Percentiles rank a stretch among this genome's conserved stretches.
Conservation (phyloP, 1,140 invertebrate genomes). For the Penaeus vannamei region DNA sequence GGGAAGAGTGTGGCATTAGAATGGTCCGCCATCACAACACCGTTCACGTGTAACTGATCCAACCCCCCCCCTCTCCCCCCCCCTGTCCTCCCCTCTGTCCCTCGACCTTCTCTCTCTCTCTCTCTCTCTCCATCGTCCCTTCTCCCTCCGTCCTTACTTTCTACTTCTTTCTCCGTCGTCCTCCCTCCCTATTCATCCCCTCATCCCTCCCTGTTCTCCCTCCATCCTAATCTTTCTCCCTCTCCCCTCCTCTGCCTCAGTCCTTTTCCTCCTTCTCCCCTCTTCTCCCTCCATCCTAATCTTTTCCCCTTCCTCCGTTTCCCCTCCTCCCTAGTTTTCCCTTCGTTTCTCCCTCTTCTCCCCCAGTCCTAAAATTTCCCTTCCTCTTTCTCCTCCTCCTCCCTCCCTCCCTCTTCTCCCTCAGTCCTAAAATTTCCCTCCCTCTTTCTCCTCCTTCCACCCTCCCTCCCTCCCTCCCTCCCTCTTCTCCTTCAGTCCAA, state of each 20-base stretch:
- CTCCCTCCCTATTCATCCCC: not conserved
- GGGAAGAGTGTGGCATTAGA: no score
- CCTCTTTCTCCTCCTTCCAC: no score
- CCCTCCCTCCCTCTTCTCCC: no score
- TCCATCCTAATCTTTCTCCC: no score
- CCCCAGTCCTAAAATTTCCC: not conserved
- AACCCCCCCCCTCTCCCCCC: not conserved
- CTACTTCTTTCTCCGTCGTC: no score
- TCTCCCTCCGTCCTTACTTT: no score
- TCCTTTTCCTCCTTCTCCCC: not conserved
- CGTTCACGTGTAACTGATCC: slow-evolving; percentile 35
- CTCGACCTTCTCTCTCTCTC: slow-evolving; percentile 6
- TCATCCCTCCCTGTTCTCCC: no score
- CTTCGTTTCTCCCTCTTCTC: not conserved
- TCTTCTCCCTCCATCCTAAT: not conserved
- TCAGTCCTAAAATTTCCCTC: no score
- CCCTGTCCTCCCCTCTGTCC: not conserved
- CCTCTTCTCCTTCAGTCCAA: not conserved
- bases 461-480: not conserved
- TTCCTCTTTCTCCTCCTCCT: no score
- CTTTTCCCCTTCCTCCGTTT: not conserved
- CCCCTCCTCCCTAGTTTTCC: not conserved
- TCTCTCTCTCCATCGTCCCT: not conserved
- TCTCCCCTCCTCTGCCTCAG: no score
- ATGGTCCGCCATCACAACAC: slow-evolving; percentile 18